These are phyloP conservation scores for Tapirus indicus DNA, from an alignment of 2,797 vertebrate species.

Conservation along the genomic window DNA sequence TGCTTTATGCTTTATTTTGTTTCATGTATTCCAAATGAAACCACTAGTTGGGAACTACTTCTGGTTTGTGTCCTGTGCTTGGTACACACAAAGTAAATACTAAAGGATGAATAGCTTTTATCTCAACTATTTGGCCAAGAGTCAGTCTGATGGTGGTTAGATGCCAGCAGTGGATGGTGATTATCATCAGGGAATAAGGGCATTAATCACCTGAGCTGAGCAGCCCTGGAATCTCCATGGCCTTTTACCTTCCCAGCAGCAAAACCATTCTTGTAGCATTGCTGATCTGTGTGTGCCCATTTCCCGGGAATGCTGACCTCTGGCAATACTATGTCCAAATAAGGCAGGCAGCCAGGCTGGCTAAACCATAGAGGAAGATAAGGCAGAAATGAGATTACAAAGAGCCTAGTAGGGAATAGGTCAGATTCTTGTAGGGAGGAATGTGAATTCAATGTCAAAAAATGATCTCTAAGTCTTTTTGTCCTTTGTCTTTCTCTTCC, in stretches of 20 bases:
- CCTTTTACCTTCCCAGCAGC: slow-evolving; percentile 27
- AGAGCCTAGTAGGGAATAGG: neutral
- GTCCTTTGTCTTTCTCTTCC: neutral
- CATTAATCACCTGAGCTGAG: slow-evolving; percentile 61
- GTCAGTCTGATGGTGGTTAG: slow-evolving; percentile 59
- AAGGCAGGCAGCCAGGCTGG: neutral
- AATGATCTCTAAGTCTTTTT: neutral
- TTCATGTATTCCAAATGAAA: slow-evolving; percentile 57
- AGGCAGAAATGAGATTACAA: neutral
- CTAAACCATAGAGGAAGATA: neutral
- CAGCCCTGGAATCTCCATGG: slow-evolving; percentile 45
- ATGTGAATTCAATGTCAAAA: neutral
- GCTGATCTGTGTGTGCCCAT: neutral
- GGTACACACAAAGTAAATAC: slow-evolving; percentile 14
- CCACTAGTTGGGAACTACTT: slow-evolving; percentile 42
- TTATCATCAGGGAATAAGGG: slow-evolving; percentile 63
- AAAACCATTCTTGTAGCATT: neutral
- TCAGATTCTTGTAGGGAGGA: neutral
- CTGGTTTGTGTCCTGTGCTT: slow-evolving; percentile 25
- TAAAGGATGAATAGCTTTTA: slow-evolving; percentile 71
- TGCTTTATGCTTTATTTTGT: slow-evolving; percentile 50
- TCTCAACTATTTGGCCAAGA: slow-evolving; percentile 56
- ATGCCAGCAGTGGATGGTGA: slow-evolving; percentile 47
- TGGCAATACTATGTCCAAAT: neutral
- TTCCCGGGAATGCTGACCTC: neutral